Evolutionary conservation across 2,113 vertebrate species (phyloP), one percentile per base, ranked within the genome.

Genomic region (Bungarus multicinctus): DNA sequence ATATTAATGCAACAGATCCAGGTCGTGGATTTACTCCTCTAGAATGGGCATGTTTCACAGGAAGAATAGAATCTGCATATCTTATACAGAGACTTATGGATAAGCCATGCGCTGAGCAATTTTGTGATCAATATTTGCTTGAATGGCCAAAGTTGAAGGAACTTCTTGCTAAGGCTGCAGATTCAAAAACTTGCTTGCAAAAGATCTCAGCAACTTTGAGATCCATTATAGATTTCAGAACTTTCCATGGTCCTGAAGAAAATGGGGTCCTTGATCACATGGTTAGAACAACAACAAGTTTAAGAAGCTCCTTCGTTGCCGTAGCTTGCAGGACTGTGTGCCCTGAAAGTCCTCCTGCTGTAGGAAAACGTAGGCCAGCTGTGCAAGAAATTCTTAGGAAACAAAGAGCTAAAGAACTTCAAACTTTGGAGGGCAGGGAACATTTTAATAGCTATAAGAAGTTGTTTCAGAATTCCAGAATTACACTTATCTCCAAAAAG

Each of bases 11-110:
- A 0, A 98, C 97, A 25, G 99, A 99, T 95, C 97, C 96, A 39
- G 98, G 97, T 43, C 98, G 98, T 5, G 97, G 98, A n/a, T 96
- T 99, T 93, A 99, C 98, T 0, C 94, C 99, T 0, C 98, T 97
- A 95, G 98, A 99, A 95, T 99, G 99, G 99, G 99, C 99, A 27
- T 94, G 98, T n/a, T 99, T 98, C 94, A 99, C 99, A 0, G 98
- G 98, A 69, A 98, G 99, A 6, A 97, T 97, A 39, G 99, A 99
- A 94, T 98, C 98, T 0, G 98, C 97, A 11, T 98, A 97, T 8
- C 92, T 98, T 95, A 99, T 99, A 96, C 97, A 97, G 30, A 98
- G 97, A 87, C 97, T 99, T 92, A 96, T 98, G 97, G 98, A 98
- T 50, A 98, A 97, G 14, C 98, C 99, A 3, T 98, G 97, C 93